Evolutionary conservation across 2,113 vertebrate genomes (phyloP), one percentile per base, ranked within the genome.

Genomic region (Motacilla tschutschensis): DNA sequence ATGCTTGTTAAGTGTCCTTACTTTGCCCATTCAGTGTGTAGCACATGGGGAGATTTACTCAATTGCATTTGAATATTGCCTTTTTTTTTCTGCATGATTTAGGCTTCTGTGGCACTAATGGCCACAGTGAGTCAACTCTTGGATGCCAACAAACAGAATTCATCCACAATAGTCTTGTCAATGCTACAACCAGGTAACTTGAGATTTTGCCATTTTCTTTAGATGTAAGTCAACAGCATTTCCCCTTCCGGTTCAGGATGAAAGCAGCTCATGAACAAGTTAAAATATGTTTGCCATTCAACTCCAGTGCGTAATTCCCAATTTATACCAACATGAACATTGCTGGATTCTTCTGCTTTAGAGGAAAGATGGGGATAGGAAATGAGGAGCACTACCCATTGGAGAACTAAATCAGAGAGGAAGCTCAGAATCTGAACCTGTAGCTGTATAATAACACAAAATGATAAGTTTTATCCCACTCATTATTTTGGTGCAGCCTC

Each of bases 101-200:
- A 95, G 96, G 88, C 69, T 65, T 90, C 53, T 64, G 33, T 65
- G 41, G 48, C 76, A 78, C 94, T 93, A 69, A 64, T 95, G 66
- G 63, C 90, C 41, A 94, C 91, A 67, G 84, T 94, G 46, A 96
- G 93, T 74, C 93, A 96, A 4, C 77, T 96, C 90, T 58, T 96
- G 69, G 78, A 91, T 65, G 94, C 70, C 53, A 89, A 38, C 1
- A 53, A 77, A 79, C 55, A 15, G 50, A 85, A 90, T 95, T 95
- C 26, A 36, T 3, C 28, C 19, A 70, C 15, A 12, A 58, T 9
- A 14, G n/a, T 51, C 77, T 95, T 72, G n/a, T 47, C 31, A 57
- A 22, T 62, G 15, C 62, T 81, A 62, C 59, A 79, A 13, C 29
- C 83, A 93, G 5, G 95, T 95, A 96, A 95, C 40, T 33, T 47